These are phyloP conservation scores for Cyclophora punctaria DNA, from an alignment of 2,888 invertebrate species.

Conservation along the genomic window DNA sequence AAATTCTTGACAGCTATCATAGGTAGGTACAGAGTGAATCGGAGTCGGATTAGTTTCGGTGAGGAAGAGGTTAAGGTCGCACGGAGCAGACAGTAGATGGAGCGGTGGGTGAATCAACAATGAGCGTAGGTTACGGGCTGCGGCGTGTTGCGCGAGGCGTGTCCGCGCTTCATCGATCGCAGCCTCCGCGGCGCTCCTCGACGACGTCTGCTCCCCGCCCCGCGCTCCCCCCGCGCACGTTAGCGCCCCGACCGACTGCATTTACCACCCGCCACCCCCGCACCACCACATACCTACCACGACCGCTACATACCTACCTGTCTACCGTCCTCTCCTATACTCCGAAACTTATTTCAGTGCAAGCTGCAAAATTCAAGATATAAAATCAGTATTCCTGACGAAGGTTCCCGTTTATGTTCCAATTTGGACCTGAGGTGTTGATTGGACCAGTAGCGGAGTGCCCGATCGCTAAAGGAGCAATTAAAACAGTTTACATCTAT, in stretches of 20 bases:
- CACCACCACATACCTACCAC: slow-evolving; percentile 43
- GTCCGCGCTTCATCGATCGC: slow-evolving; percentile 75
- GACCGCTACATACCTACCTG: slow-evolving; percentile 41
- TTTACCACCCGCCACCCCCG: slow-evolving; percentile 58
- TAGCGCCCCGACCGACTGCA: slow-evolving; percentile 73
- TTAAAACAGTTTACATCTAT: slow-evolving; percentile 62
- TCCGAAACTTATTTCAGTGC: slow-evolving; percentile 40
- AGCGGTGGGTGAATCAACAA: slow-evolving; percentile 53
- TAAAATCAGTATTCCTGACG: slow-evolving; percentile 29
- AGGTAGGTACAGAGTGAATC: slow-evolving; percentile 26
- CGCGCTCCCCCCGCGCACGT: slow-evolving; percentile 50
- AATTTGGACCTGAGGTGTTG: slow-evolving; percentile 51
- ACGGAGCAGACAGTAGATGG: slow-evolving; percentile 19
- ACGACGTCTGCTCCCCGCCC: slow-evolving; percentile 60
- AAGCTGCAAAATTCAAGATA: slow-evolving; percentile 26
- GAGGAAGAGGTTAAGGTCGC: slow-evolving; percentile 10
- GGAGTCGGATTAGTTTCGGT: slow-evolving; percentile 33
- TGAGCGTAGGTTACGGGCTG: slow-evolving; percentile 49
- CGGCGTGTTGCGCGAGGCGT: slow-evolving; percentile 67
- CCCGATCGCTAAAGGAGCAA: slow-evolving; percentile 45
- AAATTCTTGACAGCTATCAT: slow-evolving; percentile 60
- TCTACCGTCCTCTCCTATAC: slow-evolving; percentile 39
- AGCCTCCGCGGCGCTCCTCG: slow-evolving; percentile 71
- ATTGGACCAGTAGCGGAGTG: slow-evolving; percentile 41
- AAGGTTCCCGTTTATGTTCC: slow-evolving; percentile 34